Evolutionary conservation across 2,113 vertebrate species (phyloP).

Genomic region (Xenopus laevis): DNA sequence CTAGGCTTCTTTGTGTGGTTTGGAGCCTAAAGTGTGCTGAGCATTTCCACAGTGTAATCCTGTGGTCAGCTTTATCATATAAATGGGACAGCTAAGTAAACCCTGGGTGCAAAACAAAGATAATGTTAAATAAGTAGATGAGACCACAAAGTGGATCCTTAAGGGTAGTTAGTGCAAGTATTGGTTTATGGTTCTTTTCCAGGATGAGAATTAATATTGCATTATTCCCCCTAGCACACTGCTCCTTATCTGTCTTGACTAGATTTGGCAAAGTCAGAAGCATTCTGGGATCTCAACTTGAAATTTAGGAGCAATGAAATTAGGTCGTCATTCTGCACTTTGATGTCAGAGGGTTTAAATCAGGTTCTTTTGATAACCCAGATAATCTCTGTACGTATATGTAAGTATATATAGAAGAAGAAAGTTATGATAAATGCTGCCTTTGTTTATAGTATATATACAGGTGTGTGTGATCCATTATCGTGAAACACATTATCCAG

Average conservation of each 20-base stretch:
- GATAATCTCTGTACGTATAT: no score
- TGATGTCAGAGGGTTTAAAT: no score
- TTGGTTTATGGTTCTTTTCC: neutral
- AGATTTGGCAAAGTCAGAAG: neutral
- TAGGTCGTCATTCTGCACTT: no score
- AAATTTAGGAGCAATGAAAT: no score
- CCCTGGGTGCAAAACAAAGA: slow-evolving; percentile 31
- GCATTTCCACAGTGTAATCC: slow-evolving; percentile 59
- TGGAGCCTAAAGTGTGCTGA: slow-evolving; percentile 53
- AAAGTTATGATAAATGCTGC: no score
- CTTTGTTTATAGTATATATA: no score
- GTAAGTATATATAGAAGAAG: no score
- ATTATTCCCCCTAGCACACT: neutral
- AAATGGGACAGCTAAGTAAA: slow-evolving; percentile 56
- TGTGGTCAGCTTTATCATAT: slow-evolving; percentile 63
- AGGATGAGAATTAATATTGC: no score
- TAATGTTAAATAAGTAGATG: slow-evolving; percentile 50
- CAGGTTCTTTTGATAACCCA: no score
- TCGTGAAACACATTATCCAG: no score
- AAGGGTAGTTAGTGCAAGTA: slow-evolving; percentile 7
- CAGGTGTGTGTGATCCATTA: no score
- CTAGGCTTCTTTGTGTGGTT: slow-evolving; percentile 49
- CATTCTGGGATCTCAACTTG: neutral
- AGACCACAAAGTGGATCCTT: slow-evolving; percentile 51
- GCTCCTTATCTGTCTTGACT: neutral